These are phyloP conservation scores for Cladopsammia gracilis DNA, from an alignment of 64 coral and sea anemone species.

Conservation along the genomic window DNA sequence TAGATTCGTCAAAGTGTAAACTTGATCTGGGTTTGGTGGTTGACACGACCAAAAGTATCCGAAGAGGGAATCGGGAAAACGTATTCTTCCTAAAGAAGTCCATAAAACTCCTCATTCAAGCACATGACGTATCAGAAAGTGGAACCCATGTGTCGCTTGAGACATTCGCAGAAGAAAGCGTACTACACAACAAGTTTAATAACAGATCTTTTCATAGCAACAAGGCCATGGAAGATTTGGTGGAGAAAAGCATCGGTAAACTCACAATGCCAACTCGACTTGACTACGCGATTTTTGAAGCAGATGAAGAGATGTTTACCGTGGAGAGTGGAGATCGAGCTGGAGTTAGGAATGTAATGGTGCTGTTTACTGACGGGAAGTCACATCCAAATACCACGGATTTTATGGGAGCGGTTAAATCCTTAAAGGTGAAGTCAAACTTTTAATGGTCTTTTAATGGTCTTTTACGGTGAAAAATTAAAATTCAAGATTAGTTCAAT, in stretches of 20 bases:
- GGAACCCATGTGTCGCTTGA: conserved; percentile 8
- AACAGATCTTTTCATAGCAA: neutral
- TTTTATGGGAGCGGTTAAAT: neutral
- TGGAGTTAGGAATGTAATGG: neutral
- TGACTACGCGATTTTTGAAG: neutral
- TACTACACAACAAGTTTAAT: conserved; percentile 5
- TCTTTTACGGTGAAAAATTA: too few species aligned
- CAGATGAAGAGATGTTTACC: conserved; percentile 12
- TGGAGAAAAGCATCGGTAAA: neutral
- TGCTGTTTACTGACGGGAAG: conserved; percentile 11
- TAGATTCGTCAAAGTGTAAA: neutral
- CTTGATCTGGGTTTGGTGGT: conserved; percentile 30
- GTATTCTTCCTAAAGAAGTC: neutral
- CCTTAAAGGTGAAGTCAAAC: conserved; percentile 3
- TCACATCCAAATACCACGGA: neutral
- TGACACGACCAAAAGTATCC: conserved; percentile 25
- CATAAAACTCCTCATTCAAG: neutral
- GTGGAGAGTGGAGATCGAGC: neutral
- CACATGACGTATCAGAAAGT: neutral
- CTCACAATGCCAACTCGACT: conserved; percentile 4
- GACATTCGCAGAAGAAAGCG: conserved; percentile 10
- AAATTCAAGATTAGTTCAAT: too few species aligned
- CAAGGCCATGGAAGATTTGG: neutral
- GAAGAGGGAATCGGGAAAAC: neutral
- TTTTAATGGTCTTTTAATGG: too few species aligned